Base-by-base conservation (phyloP, 2,888 invertebrate species). In the Leptinotarsa tumamoca region DNA sequence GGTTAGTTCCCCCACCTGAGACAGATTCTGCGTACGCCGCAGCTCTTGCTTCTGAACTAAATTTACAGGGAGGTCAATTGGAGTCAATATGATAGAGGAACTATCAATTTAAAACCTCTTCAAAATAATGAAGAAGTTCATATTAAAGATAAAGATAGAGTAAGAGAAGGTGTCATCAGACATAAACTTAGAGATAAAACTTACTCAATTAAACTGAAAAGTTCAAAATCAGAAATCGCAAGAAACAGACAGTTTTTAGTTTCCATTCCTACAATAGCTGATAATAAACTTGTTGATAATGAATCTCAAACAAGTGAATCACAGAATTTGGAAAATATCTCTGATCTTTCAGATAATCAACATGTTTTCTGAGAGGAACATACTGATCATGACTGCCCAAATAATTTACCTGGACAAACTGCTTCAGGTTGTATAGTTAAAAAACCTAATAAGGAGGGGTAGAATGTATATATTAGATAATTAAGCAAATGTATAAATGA, bases 1-100 rank as follows among this genome's bases (percentile, higher is more conserved):
- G 21, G 21, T 21, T 21, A 1, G 21, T 21, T 21, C 21, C 21
- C 21, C 21, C 21, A 21, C 21, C 21, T 21, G 21, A 21, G 21
- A 21, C 21, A 21, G 21, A 21, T 21, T 21, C 21, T 21, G 21
- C 21, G 21, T 21, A 21, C 2, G 21, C 21, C 21, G 21, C 21
- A 21, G 21, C 21, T 21, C 21, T 21, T 2, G 21, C 21, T 21
- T 2, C 21, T 21, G 21, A 2, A 21, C 1, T 21, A 21, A 21
- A 21, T 21, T 21, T 21, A 21, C 21, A 21, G 21, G 21, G 21
- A 21, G 21, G 21, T 21, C 21, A 21, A 21, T 21, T 21, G 21
- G 21, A 21, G 21, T 21, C 21, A 70, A 49, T 70, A 70, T 67
- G 50, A 67, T n/a, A 58, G 49, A 70, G 70, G 49, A 43, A 27